A percentile compares a stretch with the other conserved stretches of the same genome.
phyloP scores from a whole-genome alignment of 2,797 vertebrate genomes.

The Etheostoma nigrum region DNA sequence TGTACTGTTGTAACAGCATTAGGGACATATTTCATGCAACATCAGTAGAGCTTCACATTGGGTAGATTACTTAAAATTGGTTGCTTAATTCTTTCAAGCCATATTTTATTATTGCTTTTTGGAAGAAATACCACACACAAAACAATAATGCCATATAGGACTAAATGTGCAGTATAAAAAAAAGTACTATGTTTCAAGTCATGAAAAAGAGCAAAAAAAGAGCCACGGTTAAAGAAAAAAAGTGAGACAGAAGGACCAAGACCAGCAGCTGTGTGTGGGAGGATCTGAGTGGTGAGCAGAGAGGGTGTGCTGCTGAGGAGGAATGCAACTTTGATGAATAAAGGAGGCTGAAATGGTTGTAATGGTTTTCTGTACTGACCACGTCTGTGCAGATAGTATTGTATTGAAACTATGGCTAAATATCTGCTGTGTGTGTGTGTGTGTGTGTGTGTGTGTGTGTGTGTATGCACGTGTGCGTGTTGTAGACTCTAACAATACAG shows the following conservation, averaged over 20 bases:
- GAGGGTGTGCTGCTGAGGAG: constrained; percentile 33
- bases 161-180: constrained; percentile 16
- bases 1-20: not conserved
- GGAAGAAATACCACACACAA: not conserved
- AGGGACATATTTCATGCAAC: not conserved
- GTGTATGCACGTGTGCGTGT: no score
- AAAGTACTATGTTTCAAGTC: constrained; percentile 29
- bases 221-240: constrained; percentile 38
- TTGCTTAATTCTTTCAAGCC: not conserved
- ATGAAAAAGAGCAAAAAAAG: constrained; percentile 37
- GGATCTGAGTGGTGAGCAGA: constrained; percentile 58
- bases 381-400: constrained; percentile 27
- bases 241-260: constrained; percentile 53
- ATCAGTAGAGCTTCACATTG: not conserved
- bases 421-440: not conserved
- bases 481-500: constrained; percentile 13
- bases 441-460: not conserved
- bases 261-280: constrained; percentile 80
- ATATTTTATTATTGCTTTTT: constrained; percentile 1
- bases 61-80: not conserved
- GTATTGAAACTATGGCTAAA: constrained; percentile 19
- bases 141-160: not conserved
- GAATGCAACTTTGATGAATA: constrained; percentile 58
- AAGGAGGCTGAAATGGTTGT: constrained; percentile 45
- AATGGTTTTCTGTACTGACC: constrained; percentile 42